phyloP scores from a whole-genome alignment of 2,888 invertebrate species.

The Limenitis camilla region DNA sequence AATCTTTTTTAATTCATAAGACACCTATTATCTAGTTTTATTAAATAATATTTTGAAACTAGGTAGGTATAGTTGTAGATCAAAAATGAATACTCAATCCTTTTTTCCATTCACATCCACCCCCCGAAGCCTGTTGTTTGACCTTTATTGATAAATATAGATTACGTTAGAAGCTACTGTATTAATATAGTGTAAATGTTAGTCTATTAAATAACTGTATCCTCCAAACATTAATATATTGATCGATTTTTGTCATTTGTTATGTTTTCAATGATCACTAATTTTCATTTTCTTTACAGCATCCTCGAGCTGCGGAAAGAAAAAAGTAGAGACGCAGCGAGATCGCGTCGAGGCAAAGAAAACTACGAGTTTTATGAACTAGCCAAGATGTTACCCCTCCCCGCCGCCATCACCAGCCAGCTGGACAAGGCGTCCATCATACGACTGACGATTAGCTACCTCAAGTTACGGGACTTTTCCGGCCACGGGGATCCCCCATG shows the following conservation, averaged over 20 bases:
- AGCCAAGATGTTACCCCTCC: constrained; percentile 94
- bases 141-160: no score
- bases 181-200: no score
- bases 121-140: no score
- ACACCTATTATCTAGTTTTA: no score
- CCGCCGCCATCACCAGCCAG: constrained; percentile 93
- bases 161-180: no score
- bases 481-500: constrained; percentile 97
- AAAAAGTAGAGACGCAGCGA: constrained; percentile 93
- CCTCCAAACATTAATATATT: no score
- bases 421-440: constrained; percentile 97
- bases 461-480: constrained; percentile 95
- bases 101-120: no score
- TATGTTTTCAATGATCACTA: constrained; percentile 27
- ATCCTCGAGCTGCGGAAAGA: constrained; percentile 95
- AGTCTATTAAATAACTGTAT: no score
- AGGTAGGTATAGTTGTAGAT: no score
- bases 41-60: no score
- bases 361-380: constrained; percentile 97
- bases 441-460: constrained; percentile 95
- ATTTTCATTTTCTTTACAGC: constrained; percentile 75
- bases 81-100: no score
- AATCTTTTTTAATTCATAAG: no score
- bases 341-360: constrained; percentile 93
- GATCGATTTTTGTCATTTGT: neutral